A percentile compares a stretch with the other conserved stretches of the same genome.
Evolutionary conservation across 1,140 invertebrate species (phyloP).

Genomic region (Aphelinus atriplicis): DNA sequence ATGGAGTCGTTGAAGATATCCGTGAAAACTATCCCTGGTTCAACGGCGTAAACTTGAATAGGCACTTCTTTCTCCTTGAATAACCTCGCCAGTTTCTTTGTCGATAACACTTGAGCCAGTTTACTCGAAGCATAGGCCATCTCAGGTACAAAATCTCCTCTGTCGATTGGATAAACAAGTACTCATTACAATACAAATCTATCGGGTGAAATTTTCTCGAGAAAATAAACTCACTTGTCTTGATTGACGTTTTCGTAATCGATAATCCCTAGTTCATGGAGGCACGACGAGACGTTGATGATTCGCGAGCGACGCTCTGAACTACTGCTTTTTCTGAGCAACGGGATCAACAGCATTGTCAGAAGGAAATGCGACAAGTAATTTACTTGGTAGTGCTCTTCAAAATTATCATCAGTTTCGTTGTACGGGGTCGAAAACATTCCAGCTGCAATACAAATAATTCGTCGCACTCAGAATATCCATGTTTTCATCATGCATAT

Average conservation of each 20-base stretch:
- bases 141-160: slow-evolving; percentile 74
- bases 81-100: slow-evolving; percentile 74
- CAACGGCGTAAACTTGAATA: slow-evolving; percentile 79
- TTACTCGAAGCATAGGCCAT: slow-evolving; percentile 87
- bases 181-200: not conserved
- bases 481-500: not conserved
- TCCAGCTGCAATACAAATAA: slow-evolving; percentile 68
- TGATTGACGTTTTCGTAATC: slow-evolving; percentile 82
- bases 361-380: slow-evolving; percentile 89
- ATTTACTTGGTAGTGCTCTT: slow-evolving; percentile 85
- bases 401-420: slow-evolving; percentile 81
- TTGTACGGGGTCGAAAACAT: slow-evolving; percentile 85
- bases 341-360: slow-evolving; percentile 81
- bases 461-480: not conserved
- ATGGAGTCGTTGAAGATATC: slow-evolving; percentile 78
- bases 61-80: slow-evolving; percentile 67
- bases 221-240: slow-evolving; percentile 40
- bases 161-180: slow-evolving; percentile 43
- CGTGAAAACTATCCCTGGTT: slow-evolving; percentile 89
- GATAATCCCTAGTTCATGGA: slow-evolving; percentile 75
- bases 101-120: slow-evolving; percentile 84
- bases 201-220: not conserved
- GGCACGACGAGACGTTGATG: slow-evolving; percentile 88
- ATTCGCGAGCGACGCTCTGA: slow-evolving; percentile 73
- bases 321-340: slow-evolving; percentile 72